Evolutionary conservation across 2,797 vertebrate genomes (phyloP).

Genomic region (Schizothorax lantsangensis): DNA sequence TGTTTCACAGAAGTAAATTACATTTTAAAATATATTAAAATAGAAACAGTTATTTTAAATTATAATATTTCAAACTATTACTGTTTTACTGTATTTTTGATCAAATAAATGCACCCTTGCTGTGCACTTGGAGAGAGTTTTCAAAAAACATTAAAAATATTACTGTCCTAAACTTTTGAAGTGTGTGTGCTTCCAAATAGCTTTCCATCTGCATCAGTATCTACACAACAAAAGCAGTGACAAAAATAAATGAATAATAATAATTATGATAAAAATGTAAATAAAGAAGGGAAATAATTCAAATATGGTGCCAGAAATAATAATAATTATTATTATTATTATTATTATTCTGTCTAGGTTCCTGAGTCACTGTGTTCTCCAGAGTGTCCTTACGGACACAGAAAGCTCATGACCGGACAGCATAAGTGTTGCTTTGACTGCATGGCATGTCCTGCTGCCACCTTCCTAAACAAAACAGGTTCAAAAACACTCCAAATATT

Average conservation of each 20-base stretch:
- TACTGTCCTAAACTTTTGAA: not conserved
- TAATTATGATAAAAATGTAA: not conserved
- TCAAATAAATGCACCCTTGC: too few species aligned
- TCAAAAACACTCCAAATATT: slow-evolving; percentile 33
- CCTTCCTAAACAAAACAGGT: slow-evolving; percentile 86
- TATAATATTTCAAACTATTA: not conserved
- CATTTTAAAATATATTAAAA: not conserved
- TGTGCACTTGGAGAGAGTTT: not conserved
- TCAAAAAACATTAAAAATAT: not conserved
- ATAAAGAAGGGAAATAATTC: not conserved
- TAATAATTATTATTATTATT: not conserved
- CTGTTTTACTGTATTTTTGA: not conserved
- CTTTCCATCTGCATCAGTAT: not conserved
- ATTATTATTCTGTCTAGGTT: slow-evolving; percentile 64
- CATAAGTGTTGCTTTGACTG: slow-evolving; percentile 87
- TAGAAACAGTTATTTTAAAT: not conserved
- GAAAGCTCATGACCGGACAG: slow-evolving; percentile 72
- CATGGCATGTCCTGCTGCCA: slow-evolving; percentile 72
- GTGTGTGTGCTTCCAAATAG: not conserved
- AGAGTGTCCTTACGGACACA: slow-evolving; percentile 76
- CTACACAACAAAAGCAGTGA: not conserved
- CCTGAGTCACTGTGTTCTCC: slow-evolving; percentile 81
- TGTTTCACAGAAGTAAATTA: not conserved
- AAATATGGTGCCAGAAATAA: not conserved
- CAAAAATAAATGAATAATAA: not conserved